Conservation (phyloP, 2,888 invertebrate species). For the Drosophila pseudotalamancana region DNA sequence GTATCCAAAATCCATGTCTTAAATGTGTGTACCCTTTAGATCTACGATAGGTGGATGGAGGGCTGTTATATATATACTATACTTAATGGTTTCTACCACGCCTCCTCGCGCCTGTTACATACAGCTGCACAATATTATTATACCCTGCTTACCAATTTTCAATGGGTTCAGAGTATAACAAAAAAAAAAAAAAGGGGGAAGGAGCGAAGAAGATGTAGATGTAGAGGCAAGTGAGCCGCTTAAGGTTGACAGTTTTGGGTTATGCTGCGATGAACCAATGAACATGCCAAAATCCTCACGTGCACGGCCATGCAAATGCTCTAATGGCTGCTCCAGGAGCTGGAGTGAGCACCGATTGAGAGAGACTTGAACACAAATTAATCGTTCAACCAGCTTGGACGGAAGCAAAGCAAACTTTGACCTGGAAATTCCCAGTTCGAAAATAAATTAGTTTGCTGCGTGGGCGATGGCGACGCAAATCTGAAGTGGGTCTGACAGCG, state of each 20-base stretch:
- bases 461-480: constrained; percentile 62
- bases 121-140: too few relatives aligned
- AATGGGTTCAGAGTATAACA: not conserved
- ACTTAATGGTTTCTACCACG: too few relatives aligned
- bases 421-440: constrained; percentile 67
- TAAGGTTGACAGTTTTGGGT: constrained; percentile 73
- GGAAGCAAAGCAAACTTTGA: constrained; percentile 34
- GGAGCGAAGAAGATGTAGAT: not conserved
- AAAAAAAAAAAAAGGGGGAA: not conserved
- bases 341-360: constrained; percentile 58
- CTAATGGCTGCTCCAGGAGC: constrained; percentile 16
- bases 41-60: too few relatives aligned
- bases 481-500: constrained; percentile 77
- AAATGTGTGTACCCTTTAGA: too few relatives aligned
- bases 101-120: too few relatives aligned
- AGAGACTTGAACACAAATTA: constrained; percentile 68
- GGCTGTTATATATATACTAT: too few relatives aligned
- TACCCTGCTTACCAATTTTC: too few relatives aligned
- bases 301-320: constrained; percentile 61
- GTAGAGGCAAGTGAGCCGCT: constrained; percentile 50
- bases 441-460: constrained; percentile 75
- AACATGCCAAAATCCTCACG: constrained; percentile 64
- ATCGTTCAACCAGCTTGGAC: constrained; percentile 46
- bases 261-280: constrained; percentile 67
- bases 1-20: too few relatives aligned